These are phyloP conservation scores for Sabatieria punctata DNA, from an alignment of 2,888 invertebrate species.

Conservation along the genomic window DNA sequence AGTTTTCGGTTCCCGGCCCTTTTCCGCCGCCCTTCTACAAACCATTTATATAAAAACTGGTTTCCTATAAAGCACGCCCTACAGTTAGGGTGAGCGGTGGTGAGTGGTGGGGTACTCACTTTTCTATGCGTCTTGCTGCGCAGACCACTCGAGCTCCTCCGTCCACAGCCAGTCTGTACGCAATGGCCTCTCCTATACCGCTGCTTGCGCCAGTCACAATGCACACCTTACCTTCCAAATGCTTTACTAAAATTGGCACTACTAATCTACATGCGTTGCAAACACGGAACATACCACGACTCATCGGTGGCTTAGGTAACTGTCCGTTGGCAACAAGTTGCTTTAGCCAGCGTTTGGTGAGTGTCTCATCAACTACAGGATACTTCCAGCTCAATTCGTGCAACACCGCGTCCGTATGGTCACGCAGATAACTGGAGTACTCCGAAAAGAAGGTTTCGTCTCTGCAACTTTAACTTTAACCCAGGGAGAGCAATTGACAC, in stretches of 20 bases:
- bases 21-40: no score
- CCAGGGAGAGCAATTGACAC: background rate
- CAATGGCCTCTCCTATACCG: slow-evolving; percentile 33
- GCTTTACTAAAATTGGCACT: slow-evolving; percentile 11
- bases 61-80: no score
- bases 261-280: background rate
- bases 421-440: slow-evolving; percentile 28
- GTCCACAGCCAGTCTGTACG: slow-evolving; percentile 27
- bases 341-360: slow-evolving; percentile 12
- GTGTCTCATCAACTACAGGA: slow-evolving; percentile 21
- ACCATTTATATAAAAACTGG: no score
- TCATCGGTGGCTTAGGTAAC: background rate
- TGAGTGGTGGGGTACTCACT: slow-evolving; percentile 11
- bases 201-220: slow-evolving; percentile 36
- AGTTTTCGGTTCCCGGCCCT: no score
- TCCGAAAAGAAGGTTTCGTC: slow-evolving; percentile 25
- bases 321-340: slow-evolving; percentile 4
- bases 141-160: slow-evolving; percentile 34
- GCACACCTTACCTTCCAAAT: slow-evolving; percentile 29
- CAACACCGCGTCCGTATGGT: slow-evolving; percentile 22
- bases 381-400: slow-evolving; percentile 24
- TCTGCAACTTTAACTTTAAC: slow-evolving; percentile 15
- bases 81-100: no score
- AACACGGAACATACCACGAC: slow-evolving; percentile 1
- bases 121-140: slow-evolving; percentile 31